Evolutionary conservation across 1,140 invertebrate species (phyloP).

Genomic region (Temnothorax nylanderi): DNA sequence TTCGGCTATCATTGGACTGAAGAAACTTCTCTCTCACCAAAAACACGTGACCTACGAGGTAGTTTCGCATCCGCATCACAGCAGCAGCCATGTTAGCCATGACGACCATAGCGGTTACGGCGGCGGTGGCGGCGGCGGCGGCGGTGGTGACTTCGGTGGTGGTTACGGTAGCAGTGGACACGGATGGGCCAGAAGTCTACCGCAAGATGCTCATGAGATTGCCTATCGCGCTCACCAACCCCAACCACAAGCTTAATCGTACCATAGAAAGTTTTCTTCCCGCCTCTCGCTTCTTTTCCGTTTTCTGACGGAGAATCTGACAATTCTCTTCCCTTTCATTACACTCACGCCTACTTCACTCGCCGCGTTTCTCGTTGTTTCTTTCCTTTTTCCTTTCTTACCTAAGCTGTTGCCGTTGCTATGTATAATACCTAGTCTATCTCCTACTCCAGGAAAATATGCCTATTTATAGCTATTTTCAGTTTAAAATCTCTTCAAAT

Average conservation of each 20-base stretch:
- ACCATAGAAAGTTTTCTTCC: conserved; percentile 70
- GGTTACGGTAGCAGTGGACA: conserved; percentile 86
- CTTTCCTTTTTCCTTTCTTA: background rate
- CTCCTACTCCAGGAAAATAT: background rate
- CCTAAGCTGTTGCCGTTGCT: background rate
- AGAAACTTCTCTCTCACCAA: conserved; percentile 89
- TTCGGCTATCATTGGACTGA: conserved; percentile 92
- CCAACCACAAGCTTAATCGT: conserved; percentile 71
- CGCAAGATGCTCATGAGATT: conserved; percentile 90
- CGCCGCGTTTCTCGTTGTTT: background rate
- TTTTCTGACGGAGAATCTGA: conserved; percentile 39
- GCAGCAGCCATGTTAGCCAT: conserved; percentile 88
- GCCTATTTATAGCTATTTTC: background rate
- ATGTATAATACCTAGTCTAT: conserved; percentile 19
- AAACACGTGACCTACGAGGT: conserved; percentile 95
- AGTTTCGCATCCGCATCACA: conserved; percentile 92
- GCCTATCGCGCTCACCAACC: conserved; percentile 91
- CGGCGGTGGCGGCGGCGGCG: conserved; percentile 85
- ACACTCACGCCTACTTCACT: background rate
- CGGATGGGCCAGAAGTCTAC: conserved; percentile 89
- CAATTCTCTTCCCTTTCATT: conserved; percentile 52
- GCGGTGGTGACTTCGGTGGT: conserved; percentile 86
- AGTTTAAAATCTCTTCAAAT: background rate
- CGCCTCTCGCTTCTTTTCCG: conserved; percentile 61
- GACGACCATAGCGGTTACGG: conserved; percentile 88